A percentile compares a stretch with the other conserved stretches of the same genome.
Evolutionary conservation across 1,140 invertebrate genomes (phyloP).

Genomic region (Neotoxoptera formosana): DNA sequence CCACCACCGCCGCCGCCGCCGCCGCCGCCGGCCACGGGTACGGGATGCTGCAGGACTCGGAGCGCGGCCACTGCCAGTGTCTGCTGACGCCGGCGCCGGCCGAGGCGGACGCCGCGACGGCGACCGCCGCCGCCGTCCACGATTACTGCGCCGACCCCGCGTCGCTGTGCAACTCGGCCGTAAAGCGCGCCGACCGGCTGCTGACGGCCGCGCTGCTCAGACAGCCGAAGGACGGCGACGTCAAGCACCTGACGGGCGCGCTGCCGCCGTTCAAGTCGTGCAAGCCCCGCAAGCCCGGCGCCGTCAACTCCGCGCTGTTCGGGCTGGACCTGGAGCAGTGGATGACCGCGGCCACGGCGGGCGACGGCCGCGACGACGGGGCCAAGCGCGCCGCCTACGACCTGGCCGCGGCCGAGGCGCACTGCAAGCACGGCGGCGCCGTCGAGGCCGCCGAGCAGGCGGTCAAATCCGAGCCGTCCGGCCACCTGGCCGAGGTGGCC

Average conservation of each 20-base stretch:
- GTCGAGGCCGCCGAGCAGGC: constrained; percentile 18
- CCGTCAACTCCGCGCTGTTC: background rate
- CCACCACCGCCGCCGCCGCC: background rate
- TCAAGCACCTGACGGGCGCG: background rate
- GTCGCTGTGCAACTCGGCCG: background rate
- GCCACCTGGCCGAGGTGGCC: constrained; percentile 5
- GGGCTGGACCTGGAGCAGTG: background rate
- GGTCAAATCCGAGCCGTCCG: background rate
- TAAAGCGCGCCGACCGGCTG: background rate
- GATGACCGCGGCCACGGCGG: background rate
- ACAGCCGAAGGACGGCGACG: background rate
- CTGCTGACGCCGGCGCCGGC: background rate
- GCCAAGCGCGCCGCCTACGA: background rate
- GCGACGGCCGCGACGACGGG: background rate
- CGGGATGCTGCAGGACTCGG: too few relatives aligned
- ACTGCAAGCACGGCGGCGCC: background rate
- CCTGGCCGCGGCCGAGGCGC: constrained; percentile 9
- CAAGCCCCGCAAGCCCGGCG: background rate
- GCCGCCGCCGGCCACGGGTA: background rate
- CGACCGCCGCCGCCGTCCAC: background rate
- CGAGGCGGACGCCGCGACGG: background rate
- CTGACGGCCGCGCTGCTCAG: background rate
- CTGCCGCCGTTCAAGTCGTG: background rate
- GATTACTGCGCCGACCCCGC: background rate
- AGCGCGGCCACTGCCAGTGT: too few relatives aligned